These are phyloP conservation scores for Saccostrea cuccullata DNA, from an alignment of 1,140 invertebrate species.

Conservation along the genomic window DNA sequence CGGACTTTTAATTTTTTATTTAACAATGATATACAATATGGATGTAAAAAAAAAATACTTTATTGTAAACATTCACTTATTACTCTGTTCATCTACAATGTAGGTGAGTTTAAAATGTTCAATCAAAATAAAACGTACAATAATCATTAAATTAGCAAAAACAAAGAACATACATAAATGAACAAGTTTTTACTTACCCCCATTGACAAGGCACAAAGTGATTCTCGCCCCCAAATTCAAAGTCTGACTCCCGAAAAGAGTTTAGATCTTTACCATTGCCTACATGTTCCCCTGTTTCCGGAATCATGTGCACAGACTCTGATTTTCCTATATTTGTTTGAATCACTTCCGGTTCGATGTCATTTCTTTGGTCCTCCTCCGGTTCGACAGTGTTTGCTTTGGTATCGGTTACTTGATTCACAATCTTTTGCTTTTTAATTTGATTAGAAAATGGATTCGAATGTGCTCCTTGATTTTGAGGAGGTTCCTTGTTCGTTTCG, in stretches of 20 bases:
- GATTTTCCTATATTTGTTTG: neutral
- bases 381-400: neutral
- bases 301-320: neutral
- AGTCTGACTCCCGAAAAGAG: neutral
- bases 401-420: neutral
- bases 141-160: too few relatives aligned
- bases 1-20: too few relatives aligned
- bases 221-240: slow-evolving; percentile 12
- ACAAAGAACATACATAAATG: neutral
- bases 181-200: neutral
- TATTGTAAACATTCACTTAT: too few relatives aligned
- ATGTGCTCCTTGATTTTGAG: neutral
- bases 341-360: neutral
- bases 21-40: too few relatives aligned
- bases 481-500: neutral
- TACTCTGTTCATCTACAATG: too few relatives aligned
- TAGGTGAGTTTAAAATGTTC: too few relatives aligned
- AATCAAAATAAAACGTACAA: too few relatives aligned
- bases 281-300: neutral
- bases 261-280: neutral
- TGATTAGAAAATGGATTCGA: neutral
- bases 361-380: neutral
- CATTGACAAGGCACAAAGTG: neutral
- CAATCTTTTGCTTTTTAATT: neutral
- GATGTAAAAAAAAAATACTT: too few relatives aligned